These are phyloP conservation scores for Syrmaticus mikado DNA, from an alignment of 2,113 vertebrate species.

Conservation along the genomic window DNA sequence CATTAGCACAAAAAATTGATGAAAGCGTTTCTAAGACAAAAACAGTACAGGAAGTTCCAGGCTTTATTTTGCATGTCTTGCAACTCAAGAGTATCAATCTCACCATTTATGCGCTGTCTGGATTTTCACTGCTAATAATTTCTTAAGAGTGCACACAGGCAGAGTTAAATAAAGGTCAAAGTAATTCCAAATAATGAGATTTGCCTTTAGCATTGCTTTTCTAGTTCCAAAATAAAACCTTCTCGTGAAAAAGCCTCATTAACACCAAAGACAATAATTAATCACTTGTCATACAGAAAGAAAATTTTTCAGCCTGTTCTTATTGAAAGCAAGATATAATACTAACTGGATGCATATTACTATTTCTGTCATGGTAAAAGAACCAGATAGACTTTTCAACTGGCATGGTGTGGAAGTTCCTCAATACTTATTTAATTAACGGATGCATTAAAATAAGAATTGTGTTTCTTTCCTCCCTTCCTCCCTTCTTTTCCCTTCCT, in stretches of 20 bases:
- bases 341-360: fast-evolving
- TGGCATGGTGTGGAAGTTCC: background rate
- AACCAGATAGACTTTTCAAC: background rate
- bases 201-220: background rate
- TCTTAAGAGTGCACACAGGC: background rate
- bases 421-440: background rate
- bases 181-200: background rate
- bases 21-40: background rate
- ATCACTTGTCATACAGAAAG: background rate
- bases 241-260: background rate
- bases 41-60: background rate
- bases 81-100: background rate
- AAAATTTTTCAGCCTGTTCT: background rate
- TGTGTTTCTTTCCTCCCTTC: background rate
- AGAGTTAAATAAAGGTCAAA: background rate
- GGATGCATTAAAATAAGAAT: background rate
- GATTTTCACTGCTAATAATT: background rate
- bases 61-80: background rate
- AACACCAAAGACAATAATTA: background rate
- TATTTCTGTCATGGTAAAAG: background rate
- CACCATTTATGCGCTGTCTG: background rate
- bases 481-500: too few relatives aligned
- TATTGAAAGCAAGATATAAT: background rate
- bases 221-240: background rate
- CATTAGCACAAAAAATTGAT: background rate